Percentiles rank a stretch among this genome's conserved stretches.
phyloP scores from a whole-genome alignment of 2,113 vertebrate genomes.

The Ramphastos sulfuratus region DNA sequence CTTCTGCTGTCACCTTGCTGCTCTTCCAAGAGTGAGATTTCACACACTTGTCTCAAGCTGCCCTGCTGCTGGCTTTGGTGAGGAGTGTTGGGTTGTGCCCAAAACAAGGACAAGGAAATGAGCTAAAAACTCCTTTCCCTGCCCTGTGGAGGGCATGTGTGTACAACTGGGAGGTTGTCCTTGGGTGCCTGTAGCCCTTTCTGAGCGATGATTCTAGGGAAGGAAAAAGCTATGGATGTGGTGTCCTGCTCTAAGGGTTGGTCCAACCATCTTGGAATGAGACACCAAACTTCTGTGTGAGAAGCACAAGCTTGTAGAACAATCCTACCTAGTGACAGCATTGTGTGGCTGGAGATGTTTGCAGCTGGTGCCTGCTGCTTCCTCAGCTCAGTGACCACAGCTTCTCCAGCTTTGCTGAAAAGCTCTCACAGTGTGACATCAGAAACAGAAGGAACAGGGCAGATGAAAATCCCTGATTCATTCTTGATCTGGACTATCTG shows the following conservation, averaged over 20 bases:
- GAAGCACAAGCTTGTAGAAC: not conserved
- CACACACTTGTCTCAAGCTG: not conserved
- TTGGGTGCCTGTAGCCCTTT: not conserved
- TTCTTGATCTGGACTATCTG: not conserved
- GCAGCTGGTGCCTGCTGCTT: not conserved
- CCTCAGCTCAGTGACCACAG: accelerated
- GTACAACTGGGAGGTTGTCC: not conserved
- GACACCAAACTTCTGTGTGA: not conserved
- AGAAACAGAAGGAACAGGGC: not conserved
- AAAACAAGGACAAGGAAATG: not conserved
- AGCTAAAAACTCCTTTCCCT: not conserved
- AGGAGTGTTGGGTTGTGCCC: not conserved
- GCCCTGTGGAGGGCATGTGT: not conserved
- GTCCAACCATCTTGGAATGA: accelerated
- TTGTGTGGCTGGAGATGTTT: not conserved
- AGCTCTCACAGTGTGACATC: not conserved
- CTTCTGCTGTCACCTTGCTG: accelerated
- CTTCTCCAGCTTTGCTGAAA: not conserved
- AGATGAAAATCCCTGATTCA: not conserved
- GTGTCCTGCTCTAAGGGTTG: not conserved
- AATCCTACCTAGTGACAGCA: accelerated
- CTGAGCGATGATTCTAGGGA: accelerated
- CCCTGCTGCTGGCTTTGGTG: not conserved
- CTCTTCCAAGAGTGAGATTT: not conserved
- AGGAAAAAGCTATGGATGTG: not conserved